phyloP scores from a whole-genome alignment of 2,113 vertebrate species.

The Puffinus mauretanicus region DNA sequence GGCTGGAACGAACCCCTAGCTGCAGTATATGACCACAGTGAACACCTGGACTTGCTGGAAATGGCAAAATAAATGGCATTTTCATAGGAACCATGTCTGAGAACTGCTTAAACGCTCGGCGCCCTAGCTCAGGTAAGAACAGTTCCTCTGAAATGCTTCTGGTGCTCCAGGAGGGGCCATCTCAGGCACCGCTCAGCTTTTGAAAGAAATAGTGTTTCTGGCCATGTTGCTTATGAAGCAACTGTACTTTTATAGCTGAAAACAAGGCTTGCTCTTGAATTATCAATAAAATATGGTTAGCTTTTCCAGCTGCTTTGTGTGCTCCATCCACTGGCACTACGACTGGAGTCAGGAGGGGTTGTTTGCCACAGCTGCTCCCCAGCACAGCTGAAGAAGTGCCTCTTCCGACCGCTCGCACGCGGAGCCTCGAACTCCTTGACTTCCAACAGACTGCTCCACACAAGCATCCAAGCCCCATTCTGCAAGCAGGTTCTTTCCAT shows the following conservation, averaged over 20 bases:
- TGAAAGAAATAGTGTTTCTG: background rate
- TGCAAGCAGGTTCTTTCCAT: background rate
- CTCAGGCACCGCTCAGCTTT: background rate
- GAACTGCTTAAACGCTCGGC: background rate
- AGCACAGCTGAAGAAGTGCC: background rate
- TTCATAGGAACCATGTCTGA: background rate
- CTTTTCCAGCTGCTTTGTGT: background rate
- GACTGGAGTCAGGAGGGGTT: background rate
- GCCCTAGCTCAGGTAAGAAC: background rate
- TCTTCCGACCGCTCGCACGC: fast-evolving
- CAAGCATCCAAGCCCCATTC: background rate
- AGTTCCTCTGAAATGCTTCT: background rate
- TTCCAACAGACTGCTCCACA: background rate
- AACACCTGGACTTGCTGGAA: conserved; percentile 12
- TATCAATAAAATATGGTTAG: background rate
- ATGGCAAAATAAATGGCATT: background rate
- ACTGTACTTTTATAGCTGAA: background rate
- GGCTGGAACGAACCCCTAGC: background rate
- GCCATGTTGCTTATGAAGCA: background rate
- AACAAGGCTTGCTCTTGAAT: background rate
- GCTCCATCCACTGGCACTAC: fast-evolving
- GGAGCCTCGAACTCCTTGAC: background rate
- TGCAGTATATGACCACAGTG: background rate
- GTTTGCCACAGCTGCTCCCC: background rate
- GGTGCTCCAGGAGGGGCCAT: background rate